These are phyloP conservation scores for Coleophora deauratella DNA, from an alignment of 2,888 invertebrate species.

Conservation along the genomic window DNA sequence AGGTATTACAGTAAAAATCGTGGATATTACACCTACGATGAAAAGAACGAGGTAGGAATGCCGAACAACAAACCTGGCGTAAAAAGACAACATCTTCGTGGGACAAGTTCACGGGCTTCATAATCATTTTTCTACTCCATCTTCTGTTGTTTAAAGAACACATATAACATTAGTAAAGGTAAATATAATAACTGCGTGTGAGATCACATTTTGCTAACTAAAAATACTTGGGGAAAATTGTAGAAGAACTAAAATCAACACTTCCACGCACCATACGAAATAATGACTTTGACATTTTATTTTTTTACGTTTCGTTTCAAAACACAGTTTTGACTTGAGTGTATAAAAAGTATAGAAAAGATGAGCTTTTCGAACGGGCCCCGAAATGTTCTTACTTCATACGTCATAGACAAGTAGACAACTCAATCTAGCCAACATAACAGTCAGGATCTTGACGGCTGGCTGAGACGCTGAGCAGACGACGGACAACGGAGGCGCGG, in stretches of 20 bases:
- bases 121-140: slow-evolving; percentile 49
- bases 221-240: slow-evolving; percentile 17
- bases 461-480: too few species aligned
- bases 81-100: slow-evolving; percentile 58
- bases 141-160: slow-evolving; percentile 26
- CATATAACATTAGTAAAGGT: slow-evolving; percentile 28
- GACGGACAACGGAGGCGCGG: too few species aligned
- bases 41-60: slow-evolving; percentile 60
- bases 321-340: too few species aligned
- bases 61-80: slow-evolving; percentile 67
- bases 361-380: too few species aligned
- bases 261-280: slow-evolving; percentile 1
- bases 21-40: slow-evolving; percentile 49
- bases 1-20: slow-evolving; percentile 55
- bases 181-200: slow-evolving; percentile 13
- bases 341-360: too few species aligned
- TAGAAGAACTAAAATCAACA: slow-evolving; percentile 17
- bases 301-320: too few species aligned
- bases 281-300: background rate
- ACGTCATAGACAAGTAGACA: too few species aligned
- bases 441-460: too few species aligned
- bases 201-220: slow-evolving; percentile 35
- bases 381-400: too few species aligned
- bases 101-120: slow-evolving; percentile 43
- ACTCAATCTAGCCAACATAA: too few species aligned